phyloP scores from a whole-genome alignment of 2,113 vertebrate species.

The Dipodomys ordii region DNA sequence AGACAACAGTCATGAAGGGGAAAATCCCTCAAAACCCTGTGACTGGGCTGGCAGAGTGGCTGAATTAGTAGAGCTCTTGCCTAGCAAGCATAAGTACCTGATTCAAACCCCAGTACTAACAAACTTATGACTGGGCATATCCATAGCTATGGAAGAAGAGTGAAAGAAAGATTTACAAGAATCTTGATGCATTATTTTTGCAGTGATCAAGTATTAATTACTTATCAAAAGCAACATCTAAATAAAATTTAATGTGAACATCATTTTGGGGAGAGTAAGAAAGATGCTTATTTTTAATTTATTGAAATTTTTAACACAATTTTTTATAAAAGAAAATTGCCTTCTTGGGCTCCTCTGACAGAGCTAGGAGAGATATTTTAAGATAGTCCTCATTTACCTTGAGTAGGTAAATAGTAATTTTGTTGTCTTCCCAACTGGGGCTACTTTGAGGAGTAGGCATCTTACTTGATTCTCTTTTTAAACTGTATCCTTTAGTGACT shows the following conservation, averaged over 20 bases:
- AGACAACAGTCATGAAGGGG: neutral
- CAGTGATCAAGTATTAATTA: slow-evolving; percentile 25
- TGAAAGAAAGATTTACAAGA: neutral
- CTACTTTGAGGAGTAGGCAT: neutral
- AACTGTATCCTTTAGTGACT: slow-evolving; percentile 13
- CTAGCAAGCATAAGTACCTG: too few species aligned
- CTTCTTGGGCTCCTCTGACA: neutral
- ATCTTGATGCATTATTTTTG: neutral
- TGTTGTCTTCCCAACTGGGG: neutral
- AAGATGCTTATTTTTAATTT: slow-evolving; percentile 45
- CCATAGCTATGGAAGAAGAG: neutral
- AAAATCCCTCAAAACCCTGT: neutral
- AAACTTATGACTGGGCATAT: neutral
- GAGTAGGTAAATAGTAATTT: neutral
- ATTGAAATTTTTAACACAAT: slow-evolving; percentile 37
- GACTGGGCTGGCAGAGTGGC: too few species aligned
- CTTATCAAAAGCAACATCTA: neutral
- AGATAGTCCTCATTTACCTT: neutral
- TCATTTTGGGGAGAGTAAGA: neutral
- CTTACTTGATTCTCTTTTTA: slow-evolving; percentile 12
- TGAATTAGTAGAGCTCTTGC: too few species aligned
- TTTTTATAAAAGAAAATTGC: neutral
- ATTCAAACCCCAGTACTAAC: too few species aligned
- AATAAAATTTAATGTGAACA: slow-evolving; percentile 45
- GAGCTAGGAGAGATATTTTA: neutral